phyloP scores from a whole-genome alignment of 2,797 vertebrate species.

The Harpagifer antarcticus region DNA sequence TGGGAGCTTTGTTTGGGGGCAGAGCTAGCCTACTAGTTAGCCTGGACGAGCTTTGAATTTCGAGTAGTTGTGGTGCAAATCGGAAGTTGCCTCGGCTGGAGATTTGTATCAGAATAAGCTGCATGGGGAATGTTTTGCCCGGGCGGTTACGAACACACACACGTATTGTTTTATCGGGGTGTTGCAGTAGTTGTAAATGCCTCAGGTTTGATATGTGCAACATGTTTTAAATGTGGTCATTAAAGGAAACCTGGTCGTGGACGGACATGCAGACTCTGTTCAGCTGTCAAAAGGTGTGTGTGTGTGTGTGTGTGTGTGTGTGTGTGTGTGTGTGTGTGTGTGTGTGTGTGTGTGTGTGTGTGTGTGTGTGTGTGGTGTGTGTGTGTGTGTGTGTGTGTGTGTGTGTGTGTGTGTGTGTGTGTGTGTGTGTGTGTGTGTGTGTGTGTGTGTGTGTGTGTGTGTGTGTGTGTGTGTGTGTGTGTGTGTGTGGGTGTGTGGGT shows the following conservation, averaged over 20 bases:
- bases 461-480: constrained; percentile 16
- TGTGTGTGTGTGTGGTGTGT: constrained; percentile 22
- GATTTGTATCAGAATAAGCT: constrained; percentile 39
- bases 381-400: constrained; percentile 36
- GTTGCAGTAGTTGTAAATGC: constrained; percentile 13
- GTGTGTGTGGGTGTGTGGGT: constrained; percentile 34
- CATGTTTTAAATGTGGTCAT: constrained; percentile 53
- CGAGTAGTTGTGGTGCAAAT: constrained; percentile 76
- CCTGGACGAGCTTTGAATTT: constrained; percentile 79
- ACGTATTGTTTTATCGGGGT: background rate
- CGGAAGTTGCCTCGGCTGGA: constrained; percentile 73
- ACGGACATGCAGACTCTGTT: constrained; percentile 38
- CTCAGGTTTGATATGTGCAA: constrained; percentile 43
- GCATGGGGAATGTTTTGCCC: constrained; percentile 17
- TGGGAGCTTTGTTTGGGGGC: constrained; percentile 80
- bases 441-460: constrained; percentile 34
- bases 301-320: constrained; percentile 18
- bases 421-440: constrained; percentile 27
- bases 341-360: constrained; percentile 9
- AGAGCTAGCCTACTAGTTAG: constrained; percentile 71
- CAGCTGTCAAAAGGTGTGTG: constrained; percentile 50
- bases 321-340: constrained; percentile 35
- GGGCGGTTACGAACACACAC: background rate
- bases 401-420: constrained; percentile 9
- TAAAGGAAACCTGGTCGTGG: constrained; percentile 24